Evolutionary conservation across 1,140 invertebrate species (phyloP).

Genomic region (Drosophila grimshawi): DNA sequence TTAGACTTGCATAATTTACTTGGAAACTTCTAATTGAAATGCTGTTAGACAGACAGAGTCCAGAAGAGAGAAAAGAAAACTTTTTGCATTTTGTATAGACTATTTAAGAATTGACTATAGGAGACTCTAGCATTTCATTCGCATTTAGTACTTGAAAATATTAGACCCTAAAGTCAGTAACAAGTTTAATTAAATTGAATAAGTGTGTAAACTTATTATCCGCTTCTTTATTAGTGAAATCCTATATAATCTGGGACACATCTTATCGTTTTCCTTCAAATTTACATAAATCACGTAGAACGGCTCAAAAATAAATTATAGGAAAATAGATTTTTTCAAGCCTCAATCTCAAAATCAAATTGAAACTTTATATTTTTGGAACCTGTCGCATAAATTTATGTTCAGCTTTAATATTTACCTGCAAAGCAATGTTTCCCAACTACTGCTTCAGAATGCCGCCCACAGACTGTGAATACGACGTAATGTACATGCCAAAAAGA

Average conservation of each 20-base stretch:
- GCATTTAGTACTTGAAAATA: too few species aligned
- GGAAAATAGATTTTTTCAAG: neutral
- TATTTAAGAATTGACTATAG: neutral
- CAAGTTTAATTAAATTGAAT: too few species aligned
- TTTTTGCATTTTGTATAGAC: conserved; percentile 4
- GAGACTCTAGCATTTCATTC: neutral
- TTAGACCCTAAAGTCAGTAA: too few species aligned
- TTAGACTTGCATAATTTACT: conserved; percentile 54
- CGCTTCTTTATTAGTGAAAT: too few species aligned
- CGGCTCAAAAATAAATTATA: neutral
- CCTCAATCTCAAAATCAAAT: conserved; percentile 4
- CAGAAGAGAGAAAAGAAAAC: conserved; percentile 1
- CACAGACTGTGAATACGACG: conserved; percentile 40
- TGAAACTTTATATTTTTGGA: conserved; percentile 4
- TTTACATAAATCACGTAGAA: too few species aligned
- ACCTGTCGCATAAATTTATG: conserved; percentile 8
- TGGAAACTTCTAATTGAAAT: conserved; percentile 63
- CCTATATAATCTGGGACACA: too few species aligned
- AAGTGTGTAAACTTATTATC: too few species aligned
- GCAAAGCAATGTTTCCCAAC: conserved; percentile 67
- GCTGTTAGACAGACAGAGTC: conserved; percentile 26
- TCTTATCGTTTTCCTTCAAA: too few species aligned
- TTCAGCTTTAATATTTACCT: conserved; percentile 22
- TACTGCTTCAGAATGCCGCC: conserved; percentile 57
- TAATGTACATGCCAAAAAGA: conserved; percentile 23